Base-by-base conservation (phyloP, 2,888 invertebrate genomes). In the Parthenolecanium corni region DNA sequence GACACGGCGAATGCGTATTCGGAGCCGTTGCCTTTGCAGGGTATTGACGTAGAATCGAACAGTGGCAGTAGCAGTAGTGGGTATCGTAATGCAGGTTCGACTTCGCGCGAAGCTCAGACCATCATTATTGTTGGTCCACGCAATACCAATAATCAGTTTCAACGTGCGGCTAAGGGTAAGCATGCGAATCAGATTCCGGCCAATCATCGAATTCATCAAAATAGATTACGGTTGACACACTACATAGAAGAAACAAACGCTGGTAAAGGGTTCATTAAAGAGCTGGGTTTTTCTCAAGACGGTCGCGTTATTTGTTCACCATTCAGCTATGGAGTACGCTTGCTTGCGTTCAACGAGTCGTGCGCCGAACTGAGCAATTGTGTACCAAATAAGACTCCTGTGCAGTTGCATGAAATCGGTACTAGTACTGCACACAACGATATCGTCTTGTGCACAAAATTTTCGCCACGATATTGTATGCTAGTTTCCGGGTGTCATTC, bases 291-390 rank as follows among this genome's bases (percentile, higher is more conserved):
- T 74, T 92, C 92, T 1, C 78, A 87, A 1, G 93, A 94, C 72
- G 95, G 95, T 0, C 80, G 93, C 54, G 75, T 94, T 11, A 84
- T 95, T 25, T 90, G 90, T 71, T 94, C 93, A 0, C 94, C 95
- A 0, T 92, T 85, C 73, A 88, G 85, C 0, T 84, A 82, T 70
- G 93, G 94, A 31, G 82, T 93, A 65, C 78, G 94, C n/a, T 77
- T 95, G 3, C 75, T 95, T 23, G 84, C 86, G 0, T 88, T 93
- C 69, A 83, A 85, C 69, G 78, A 82, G 9, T 76, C 82, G 53
- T 90, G 91, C 72, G 79, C 84, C 56, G 92, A 93, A 72, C 75
- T 92, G 64, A 83, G 86, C 14, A 81, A 82, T 67, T 82, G 84
- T 70, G 77, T 80, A 1, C 82, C 82, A 1, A 71, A 76, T 2